Percentiles rank a stretch among this genome's conserved stretches.
Conservation (phyloP, 1,140 invertebrate genomes). For the Scaptodrosophila lebanonensis region DNA sequence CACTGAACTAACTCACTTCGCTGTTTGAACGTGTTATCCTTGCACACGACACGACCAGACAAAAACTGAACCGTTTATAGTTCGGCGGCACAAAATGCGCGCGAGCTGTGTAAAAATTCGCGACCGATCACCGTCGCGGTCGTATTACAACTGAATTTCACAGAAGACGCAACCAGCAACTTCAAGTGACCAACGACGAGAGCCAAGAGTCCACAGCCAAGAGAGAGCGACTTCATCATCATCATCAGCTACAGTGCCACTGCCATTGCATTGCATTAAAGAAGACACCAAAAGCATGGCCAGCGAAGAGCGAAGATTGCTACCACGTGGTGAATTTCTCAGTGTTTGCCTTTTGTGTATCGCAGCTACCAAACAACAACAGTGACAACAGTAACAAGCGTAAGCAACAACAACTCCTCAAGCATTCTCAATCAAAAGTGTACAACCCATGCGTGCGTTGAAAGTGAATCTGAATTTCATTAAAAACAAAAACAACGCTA, state of each 20-base stretch:
- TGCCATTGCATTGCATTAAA: conserved; percentile 27
- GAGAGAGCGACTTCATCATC: conserved; percentile 19
- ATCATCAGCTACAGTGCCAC: conserved; percentile 11
- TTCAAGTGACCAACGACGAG: conserved; percentile 36
- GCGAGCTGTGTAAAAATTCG: conserved; percentile 23
- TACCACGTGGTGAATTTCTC: conserved; percentile 52
- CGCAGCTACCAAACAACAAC: conserved; percentile 12
- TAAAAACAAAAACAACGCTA: too few species aligned
- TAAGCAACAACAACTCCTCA: conserved; percentile 9
- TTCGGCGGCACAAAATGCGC: conserved; percentile 39
- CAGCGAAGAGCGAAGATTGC: neutral
- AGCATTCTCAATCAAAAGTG: conserved; percentile 70
- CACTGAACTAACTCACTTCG: conserved; percentile 43
- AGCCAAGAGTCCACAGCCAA: conserved; percentile 4
- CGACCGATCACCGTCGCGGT: conserved; percentile 57
- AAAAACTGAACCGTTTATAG: conserved; percentile 10
- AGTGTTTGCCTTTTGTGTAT: too few species aligned
- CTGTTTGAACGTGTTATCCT: conserved; percentile 46
- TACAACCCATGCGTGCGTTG: too few species aligned
- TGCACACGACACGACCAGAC: conserved; percentile 19
- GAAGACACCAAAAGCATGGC: conserved; percentile 26
- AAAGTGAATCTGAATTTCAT: conserved; percentile 73
- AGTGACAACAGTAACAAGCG: conserved; percentile 9
- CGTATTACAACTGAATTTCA: conserved; percentile 62
- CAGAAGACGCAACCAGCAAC: conserved; percentile 19